These are phyloP conservation scores for Sympetrum striolatum DNA, from an alignment of 2,888 invertebrate genomes.

Conservation along the genomic window DNA sequence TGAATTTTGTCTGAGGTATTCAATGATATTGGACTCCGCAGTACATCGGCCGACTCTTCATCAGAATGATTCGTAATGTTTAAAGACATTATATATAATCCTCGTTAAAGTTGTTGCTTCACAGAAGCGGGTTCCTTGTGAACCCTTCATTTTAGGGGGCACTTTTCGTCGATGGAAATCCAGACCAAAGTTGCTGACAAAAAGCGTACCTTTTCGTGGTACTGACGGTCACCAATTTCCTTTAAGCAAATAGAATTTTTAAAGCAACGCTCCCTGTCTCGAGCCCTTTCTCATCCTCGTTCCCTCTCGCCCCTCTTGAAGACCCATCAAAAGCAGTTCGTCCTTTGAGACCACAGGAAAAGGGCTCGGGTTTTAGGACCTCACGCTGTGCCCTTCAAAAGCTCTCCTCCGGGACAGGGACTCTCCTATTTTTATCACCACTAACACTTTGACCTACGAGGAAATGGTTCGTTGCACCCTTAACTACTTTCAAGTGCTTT, in stretches of 20 bases:
- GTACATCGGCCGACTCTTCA: too few relatives aligned
- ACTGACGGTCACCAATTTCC: too few relatives aligned
- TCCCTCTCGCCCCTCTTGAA: not conserved
- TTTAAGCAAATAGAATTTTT: too few relatives aligned
- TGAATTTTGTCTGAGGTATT: too few relatives aligned
- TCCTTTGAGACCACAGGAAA: slow-evolving; percentile 17
- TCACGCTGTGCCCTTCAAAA: not conserved
- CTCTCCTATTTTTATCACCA: not conserved
- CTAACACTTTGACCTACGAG: not conserved
- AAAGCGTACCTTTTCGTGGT: not conserved
- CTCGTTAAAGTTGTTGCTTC: too few relatives aligned
- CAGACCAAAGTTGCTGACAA: not conserved
- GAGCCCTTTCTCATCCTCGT: not conserved
- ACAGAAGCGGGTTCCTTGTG: too few relatives aligned
- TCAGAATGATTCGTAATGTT: too few relatives aligned
- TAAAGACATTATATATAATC: too few relatives aligned
- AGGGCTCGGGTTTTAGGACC: slow-evolving; percentile 19
- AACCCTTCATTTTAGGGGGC: too few relatives aligned
- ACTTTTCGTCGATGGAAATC: too few relatives aligned
- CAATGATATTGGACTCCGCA: too few relatives aligned
- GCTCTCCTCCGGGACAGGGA: not conserved
- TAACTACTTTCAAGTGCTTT: too few relatives aligned
- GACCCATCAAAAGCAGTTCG: slow-evolving; percentile 29
- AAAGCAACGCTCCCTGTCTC: not conserved
- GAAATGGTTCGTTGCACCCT: not conserved